Evolutionary conservation across 2,888 invertebrate species (phyloP).

Genomic region (Blastobasis lacticolella): DNA sequence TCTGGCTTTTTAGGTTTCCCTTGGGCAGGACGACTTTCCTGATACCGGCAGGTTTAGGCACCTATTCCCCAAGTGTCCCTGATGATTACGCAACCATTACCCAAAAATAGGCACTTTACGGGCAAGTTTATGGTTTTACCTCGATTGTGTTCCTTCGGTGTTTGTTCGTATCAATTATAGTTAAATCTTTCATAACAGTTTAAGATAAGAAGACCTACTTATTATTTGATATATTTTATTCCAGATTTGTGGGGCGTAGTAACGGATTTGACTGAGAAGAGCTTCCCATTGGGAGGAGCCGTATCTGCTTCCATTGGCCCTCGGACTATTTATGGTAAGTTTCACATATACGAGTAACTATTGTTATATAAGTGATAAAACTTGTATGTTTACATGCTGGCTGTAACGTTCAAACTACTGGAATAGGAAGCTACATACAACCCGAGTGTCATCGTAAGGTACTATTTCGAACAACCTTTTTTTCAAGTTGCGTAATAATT

Average conservation of each 20-base stretch:
- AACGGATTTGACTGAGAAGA: slow-evolving; percentile 33
- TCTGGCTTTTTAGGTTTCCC: too few relatives aligned
- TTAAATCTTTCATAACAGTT: background rate
- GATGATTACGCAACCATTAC: too few relatives aligned
- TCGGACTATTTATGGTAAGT: slow-evolving; percentile 38
- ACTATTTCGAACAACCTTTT: too few relatives aligned
- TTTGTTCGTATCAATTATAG: background rate
- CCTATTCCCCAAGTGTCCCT: too few relatives aligned
- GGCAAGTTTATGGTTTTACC: background rate
- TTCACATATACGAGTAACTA: too few relatives aligned
- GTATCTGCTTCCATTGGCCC: slow-evolving; percentile 46
- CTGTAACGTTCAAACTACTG: background rate
- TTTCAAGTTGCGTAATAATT: too few relatives aligned
- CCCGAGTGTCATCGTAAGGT: background rate
- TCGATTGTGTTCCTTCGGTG: too few relatives aligned
- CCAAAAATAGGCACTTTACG: too few relatives aligned
- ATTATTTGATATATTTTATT: slow-evolving; percentile 6
- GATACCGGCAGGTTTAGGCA: too few relatives aligned
- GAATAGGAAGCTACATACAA: background rate
- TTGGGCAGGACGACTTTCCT: too few relatives aligned
- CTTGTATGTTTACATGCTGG: too few relatives aligned
- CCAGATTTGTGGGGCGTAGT: slow-evolving; percentile 45
- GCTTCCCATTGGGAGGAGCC: slow-evolving; percentile 42
- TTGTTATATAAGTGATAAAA: too few relatives aligned
- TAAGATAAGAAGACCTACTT: background rate